Evolutionary conservation across 2,113 vertebrate species (phyloP), one percentile per base, ranked within the genome.

Genomic region (Macrotus californicus): DNA sequence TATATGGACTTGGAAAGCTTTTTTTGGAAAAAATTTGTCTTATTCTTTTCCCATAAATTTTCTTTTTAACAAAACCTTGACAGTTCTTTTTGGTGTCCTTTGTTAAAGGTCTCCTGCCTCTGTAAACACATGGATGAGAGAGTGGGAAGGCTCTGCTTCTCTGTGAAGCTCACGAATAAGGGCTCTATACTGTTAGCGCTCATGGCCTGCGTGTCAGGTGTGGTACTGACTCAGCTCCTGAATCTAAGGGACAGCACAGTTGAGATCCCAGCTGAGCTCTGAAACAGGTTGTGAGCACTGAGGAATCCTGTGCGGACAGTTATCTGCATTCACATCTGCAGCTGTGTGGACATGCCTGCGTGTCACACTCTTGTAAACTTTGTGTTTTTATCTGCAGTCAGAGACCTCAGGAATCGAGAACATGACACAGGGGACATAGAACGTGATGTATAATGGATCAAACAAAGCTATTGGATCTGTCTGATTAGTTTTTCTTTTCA

Each of bases 401-500:
- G 86, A 91, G 61, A 73, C 4, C 59, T 82, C 15, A 14, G 41
- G 89, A 88, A 84, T 39, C n/a, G 48, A 86, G 54, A 75, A 0
- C 86, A 18, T 67, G 48, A 89, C 15, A 73, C 34, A 59, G 7
- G 14, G 22, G 72, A 5, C n/a, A n/a, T 18, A 67, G 67, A 81
- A 86, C 75, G 48, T 70, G 75, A 84, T 22, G 19, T 85, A 24
- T 89, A 48, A 88, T 76, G 31, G 34, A 50, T 89, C 41, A 89
- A 82, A 34, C 75, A 41, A n/a, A 86, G 69, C 69, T 52, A 70
- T 34, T 96, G 7, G 12, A 46, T 92, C 14, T 70, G 24, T 88
- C 76, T 67, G n/a, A n/a, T 93, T 88, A 59, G 72, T 88, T 93
- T 76, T 93, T 52, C 59, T 93, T 81, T 93, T 81, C 52, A 2